Conservation (phyloP, 2,797 vertebrate genomes). For the Gambelia wislizenii region DNA sequence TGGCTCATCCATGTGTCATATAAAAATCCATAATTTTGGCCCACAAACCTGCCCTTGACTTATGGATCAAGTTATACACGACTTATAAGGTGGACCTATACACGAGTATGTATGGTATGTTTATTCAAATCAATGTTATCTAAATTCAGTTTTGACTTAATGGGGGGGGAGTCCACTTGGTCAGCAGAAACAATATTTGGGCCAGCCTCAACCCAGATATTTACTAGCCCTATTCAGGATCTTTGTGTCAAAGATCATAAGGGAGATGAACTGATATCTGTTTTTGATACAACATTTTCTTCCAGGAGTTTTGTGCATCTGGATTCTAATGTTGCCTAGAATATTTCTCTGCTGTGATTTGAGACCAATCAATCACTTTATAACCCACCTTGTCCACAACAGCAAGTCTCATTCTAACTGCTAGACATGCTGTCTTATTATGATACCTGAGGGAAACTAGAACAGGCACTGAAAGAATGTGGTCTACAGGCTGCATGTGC, state of each 20-base stretch:
- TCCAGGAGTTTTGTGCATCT: neutral
- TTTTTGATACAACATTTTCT: neutral
- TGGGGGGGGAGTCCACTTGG: neutral
- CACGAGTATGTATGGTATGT: no score
- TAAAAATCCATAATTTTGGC: no score
- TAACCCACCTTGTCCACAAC: no score
- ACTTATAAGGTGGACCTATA: no score
- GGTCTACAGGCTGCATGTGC: no score
- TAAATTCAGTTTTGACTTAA: neutral
- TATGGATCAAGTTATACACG: no score
- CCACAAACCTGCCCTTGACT: no score
- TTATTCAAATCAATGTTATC: neutral
- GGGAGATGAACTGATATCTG: neutral
- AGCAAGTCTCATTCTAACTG: neutral
- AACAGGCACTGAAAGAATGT: neutral
- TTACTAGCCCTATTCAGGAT: neutral
- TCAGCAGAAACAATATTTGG: neutral
- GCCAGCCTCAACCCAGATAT: neutral
- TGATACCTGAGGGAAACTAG: neutral
- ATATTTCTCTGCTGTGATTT: neutral
- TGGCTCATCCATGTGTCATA: no score
- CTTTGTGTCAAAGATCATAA: neutral
- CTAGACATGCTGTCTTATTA: neutral
- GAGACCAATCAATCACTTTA: neutral
- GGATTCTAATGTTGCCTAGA: neutral